Base-by-base conservation (phyloP, 1,140 invertebrate species). In the Danaus melanippus region DNA sequence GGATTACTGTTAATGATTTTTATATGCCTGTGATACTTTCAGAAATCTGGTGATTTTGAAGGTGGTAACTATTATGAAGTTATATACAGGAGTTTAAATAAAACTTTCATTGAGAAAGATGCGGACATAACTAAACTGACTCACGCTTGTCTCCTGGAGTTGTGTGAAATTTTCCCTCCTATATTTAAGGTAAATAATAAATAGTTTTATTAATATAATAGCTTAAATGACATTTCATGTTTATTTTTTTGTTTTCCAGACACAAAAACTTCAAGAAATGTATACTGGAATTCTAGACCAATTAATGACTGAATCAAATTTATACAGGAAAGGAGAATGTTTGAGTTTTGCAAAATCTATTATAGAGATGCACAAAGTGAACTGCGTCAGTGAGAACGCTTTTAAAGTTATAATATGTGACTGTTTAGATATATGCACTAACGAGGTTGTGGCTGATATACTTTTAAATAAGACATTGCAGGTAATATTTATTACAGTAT, bases 41-140 rank as follows among this genome's bases (percentile, higher is more conserved):
- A 84, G 81, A 69, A 70, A 17, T 6, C 48, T 11, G 47, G 62
- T 12, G 57, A 65, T 48, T 83, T 81, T 61, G 50, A 69, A n/a
- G 47, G 62, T 51, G 79, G 81, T 8, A 84, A 84, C 61, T 84
- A 75, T 50, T 83, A 81, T 74, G 79, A 81, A 57, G 78, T 84
- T 21, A 60, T 84, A 46, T 76, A 81, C 45, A 60, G 58, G 43
- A 72, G 64, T 49, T 41, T 84, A 4, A 74, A 62, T 32, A 81
- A 74, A 50, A 47, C 57, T 17, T 54, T 74, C 0, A 41, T 52
- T 47, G 74, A 79, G 47, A 74, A 72, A 50, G 71, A 79, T 55
- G 47, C 69, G n/a, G 67, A 76, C 62, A 63, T 79, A 9, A 76
- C 71, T 11, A 69, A 69, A 32, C 60, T 74, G 12, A 64, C 73